These are phyloP conservation scores for Lycodopsis pacificus DNA, from an alignment of 2,797 vertebrate species.

Conservation along the genomic window DNA sequence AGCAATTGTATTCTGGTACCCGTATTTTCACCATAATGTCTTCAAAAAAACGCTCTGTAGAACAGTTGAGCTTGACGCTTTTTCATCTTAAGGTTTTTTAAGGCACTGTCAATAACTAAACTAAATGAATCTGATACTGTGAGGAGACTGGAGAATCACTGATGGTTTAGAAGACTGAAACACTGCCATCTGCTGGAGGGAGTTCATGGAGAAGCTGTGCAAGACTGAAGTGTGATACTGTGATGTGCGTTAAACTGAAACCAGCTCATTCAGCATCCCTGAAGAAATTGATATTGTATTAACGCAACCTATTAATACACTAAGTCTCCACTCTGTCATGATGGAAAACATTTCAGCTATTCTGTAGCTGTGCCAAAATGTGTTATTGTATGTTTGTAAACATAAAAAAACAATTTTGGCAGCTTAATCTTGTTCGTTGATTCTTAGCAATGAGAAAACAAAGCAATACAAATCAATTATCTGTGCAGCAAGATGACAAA, in stretches of 20 bases:
- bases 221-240: too few relatives aligned
- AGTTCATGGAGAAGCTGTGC: fast-evolving
- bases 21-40: background rate
- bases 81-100: too few relatives aligned
- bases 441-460: background rate
- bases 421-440: background rate
- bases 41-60: background rate
- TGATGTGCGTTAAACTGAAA: background rate
- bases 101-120: background rate
- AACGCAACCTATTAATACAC: too few relatives aligned
- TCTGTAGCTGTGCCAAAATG: background rate
- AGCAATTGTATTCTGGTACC: background rate
- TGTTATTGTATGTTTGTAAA: background rate
- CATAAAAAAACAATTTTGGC: background rate
- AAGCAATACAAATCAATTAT: background rate
- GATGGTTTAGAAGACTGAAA: background rate
- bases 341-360: background rate
- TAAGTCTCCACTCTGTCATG: background rate
- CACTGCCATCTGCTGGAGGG: conserved; percentile 9
- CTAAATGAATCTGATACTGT: background rate
- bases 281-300: background rate
- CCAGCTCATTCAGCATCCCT: background rate
- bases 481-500: background rate
- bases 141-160: background rate
- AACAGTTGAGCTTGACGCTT: too few relatives aligned